Evolutionary conservation across 92 coral and sea anemone genomes (phyloP).

Genomic region (Blastomussa wellsi): DNA sequence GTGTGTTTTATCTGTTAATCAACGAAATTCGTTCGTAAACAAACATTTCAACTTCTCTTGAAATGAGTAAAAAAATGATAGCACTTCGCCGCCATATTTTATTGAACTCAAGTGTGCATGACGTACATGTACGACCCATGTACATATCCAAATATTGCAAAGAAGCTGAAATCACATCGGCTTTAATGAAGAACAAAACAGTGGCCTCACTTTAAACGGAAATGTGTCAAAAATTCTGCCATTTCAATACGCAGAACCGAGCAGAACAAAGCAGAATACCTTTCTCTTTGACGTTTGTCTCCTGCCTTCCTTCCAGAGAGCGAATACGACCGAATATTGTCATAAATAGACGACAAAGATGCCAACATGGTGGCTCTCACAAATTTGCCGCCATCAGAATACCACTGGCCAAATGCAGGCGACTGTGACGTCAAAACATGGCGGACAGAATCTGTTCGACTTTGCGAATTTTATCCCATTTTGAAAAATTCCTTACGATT

Average conservation of each 20-base stretch:
- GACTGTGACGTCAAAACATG: conserved; percentile 27
- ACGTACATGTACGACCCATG: no score
- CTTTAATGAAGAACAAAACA: not conserved
- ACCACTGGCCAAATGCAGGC: conserved; percentile 53
- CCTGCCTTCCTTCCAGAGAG: conserved; percentile 36
- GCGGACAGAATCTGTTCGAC: not conserved
- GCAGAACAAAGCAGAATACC: conserved; percentile 4
- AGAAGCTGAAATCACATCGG: not conserved
- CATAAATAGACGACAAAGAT: conserved; percentile 44
- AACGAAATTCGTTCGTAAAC: not conserved
- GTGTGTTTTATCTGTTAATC: not conserved
- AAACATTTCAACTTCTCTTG: not conserved
- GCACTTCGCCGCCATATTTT: not conserved
- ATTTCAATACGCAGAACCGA: not conserved
- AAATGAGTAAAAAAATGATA: not conserved
- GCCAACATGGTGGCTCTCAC: conserved; percentile 53
- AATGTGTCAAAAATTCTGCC: not conserved
- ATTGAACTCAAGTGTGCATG: not conserved
- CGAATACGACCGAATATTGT: conserved; percentile 44
- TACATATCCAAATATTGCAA: no score
- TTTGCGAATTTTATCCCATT: not conserved
- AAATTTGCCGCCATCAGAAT: conserved; percentile 45
- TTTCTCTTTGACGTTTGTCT: conserved; percentile 40
- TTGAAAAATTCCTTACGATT: not conserved
- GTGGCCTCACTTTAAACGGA: not conserved